Evolutionary conservation across 2,797 vertebrate genomes (phyloP), one percentile per base, ranked within the genome.

Genomic region (Tolypeutes matacus): DNA sequence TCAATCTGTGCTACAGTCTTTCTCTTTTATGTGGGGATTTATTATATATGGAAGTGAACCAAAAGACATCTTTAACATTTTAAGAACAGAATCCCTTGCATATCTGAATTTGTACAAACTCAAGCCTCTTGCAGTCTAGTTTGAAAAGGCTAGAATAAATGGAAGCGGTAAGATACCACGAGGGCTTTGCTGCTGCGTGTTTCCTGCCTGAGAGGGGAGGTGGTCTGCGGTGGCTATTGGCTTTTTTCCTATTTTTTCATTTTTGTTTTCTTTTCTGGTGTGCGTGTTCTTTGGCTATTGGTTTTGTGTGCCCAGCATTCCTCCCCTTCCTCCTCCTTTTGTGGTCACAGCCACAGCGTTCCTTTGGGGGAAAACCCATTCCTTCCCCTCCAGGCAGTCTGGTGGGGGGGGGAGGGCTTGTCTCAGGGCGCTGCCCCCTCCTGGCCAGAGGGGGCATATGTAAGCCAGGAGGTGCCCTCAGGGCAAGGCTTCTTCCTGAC

Each of bases 351-450:
- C 7, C 14, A 11, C 7, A 7, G 70, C 12, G 39, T 80, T 73
- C 29, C 70, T 36, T 62, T 18, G 51, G 72, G 21, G 51, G 49
- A 25, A 7, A 18, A 5, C 49, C 77, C 20, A 5, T 18, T 5
- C 49, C 77, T 18, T 72, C 27, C 10, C 9, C 3, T n/a, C 51
- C 2, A 1, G 5, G 51, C 2, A 21, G 20, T 39, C 14, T 1
- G 14, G 20, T n/a, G n/a, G n/a, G n/a, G n/a, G n/a, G n/a, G 0
- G 23, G 39, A 23, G 46, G 2, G 18, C 29, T 18, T 0, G 31
- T 53, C 46, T 29, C 36, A 9, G 62, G 27, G 25, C 14, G 4
- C 62, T 36, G 39, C 23, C 5, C 31, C 10, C 49, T 69, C 23
- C 60, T n/a, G 76, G 76, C 56, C 46, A 29, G 2, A 20, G 4